Conservation (phyloP, 2,113 vertebrate species). For the Elachura formosa region DNA sequence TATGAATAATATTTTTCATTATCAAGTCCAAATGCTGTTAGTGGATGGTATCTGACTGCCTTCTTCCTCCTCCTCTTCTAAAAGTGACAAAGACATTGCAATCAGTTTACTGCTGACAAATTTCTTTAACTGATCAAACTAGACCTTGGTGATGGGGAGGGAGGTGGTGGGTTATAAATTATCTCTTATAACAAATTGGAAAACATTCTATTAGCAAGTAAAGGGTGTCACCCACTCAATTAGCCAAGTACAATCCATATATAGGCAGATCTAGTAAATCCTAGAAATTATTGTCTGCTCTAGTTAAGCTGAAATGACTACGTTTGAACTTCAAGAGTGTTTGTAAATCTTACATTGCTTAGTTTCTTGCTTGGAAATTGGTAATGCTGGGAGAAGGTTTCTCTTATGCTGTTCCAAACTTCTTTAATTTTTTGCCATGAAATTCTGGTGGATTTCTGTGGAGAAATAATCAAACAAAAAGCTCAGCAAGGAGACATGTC, state of each 20-base stretch:
- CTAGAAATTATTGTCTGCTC: neutral
- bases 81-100: neutral
- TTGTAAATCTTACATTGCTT: neutral
- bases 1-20: neutral
- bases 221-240: neutral
- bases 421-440: conserved; percentile 67
- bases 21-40: neutral
- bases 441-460: conserved; percentile 62
- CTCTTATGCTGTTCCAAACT: conserved; percentile 52
- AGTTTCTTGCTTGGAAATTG: conserved; percentile 67
- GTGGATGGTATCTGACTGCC: neutral
- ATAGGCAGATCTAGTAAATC: neutral
- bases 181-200: neutral
- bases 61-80: neutral
- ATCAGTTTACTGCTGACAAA: neutral
- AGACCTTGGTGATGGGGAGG: neutral
- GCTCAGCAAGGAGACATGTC: neutral
- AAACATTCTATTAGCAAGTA: neutral
- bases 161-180: neutral
- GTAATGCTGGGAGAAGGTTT: conserved; percentile 62
- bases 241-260: neutral
- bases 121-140: neutral
- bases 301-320: neutral
- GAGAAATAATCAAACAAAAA: neutral
- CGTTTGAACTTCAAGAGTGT: neutral